Conservation (phyloP, 2,797 vertebrate genomes). For the Netta rufina region DNA sequence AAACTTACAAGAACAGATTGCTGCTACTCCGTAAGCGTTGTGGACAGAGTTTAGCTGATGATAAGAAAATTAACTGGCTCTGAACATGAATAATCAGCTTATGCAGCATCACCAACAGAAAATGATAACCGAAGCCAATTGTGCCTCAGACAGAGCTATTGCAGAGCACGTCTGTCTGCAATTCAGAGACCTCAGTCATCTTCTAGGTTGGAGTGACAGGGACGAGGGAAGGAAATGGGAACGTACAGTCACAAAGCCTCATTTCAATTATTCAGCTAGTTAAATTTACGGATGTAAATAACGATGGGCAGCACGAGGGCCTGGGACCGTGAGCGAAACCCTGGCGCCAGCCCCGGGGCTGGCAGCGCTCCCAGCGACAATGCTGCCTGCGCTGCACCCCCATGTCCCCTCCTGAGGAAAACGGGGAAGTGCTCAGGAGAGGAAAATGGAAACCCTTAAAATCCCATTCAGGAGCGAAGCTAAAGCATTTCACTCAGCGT, state of each 20-base stretch:
- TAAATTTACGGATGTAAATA: rapidly evolving
- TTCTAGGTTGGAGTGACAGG: rapidly evolving
- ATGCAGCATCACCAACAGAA: not conserved
- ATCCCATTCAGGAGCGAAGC: rapidly evolving
- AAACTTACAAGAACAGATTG: rapidly evolving
- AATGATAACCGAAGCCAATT: rapidly evolving
- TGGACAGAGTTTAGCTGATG: not conserved
- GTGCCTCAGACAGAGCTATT: not conserved
- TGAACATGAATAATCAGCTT: not conserved
- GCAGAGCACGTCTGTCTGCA: rapidly evolving
- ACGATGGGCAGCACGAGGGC: rapidly evolving
- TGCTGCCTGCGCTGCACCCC: rapidly evolving
- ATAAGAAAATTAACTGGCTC: not conserved
- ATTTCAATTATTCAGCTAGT: rapidly evolving
- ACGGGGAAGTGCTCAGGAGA: rapidly evolving
- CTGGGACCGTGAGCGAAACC: rapidly evolving
- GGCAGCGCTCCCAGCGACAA: rapidly evolving
- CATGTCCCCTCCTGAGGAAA: not conserved
- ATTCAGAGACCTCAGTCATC: rapidly evolving
- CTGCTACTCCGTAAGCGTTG: not conserved
- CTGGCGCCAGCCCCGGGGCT: rapidly evolving
- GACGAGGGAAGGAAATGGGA: rapidly evolving
- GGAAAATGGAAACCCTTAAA: not conserved
- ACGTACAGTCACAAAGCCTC: rapidly evolving
- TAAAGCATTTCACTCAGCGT: rapidly evolving